Base-by-base conservation (phyloP, 2,797 vertebrate genomes). In the Sebastes elongatus region DNA sequence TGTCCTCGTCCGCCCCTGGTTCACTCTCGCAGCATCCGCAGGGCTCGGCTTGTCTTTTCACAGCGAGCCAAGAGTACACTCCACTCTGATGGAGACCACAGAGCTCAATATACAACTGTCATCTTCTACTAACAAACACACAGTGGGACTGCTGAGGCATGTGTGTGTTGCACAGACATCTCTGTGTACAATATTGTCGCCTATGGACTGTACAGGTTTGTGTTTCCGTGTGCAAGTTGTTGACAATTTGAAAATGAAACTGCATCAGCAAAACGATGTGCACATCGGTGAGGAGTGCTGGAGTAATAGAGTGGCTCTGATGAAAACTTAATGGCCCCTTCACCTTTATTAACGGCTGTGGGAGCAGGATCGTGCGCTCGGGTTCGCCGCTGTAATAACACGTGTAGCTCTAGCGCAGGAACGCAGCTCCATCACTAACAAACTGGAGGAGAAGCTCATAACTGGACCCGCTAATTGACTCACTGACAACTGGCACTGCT, bases 291-390 rank as follows among this genome's bases (percentile, higher is more conserved):
- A 91, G 78, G 87, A 79, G 84, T 76, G 91, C 74, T 61, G 86
- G 86, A 86, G 85, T 86, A 83, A 88, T 91, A 90, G 92, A 89
- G 83, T 87, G 85, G 69, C 75, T 87, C 87, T 94, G 91, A 94
- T 94, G 90, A 95, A 94, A 95, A 92, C 90, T 81, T 94, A 94
- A 95, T 94, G 91, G 88, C 83, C 89, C 86, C 87, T 88, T 91
- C 89, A 89, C 89, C 92, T 94, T 93, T 92, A 92, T 93, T 94
- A 93, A 94, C 83, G 89, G 91, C 83, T 82, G 83, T 59, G 81
- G 85, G 82, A 86, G 81, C 71, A 14, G 74, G 65, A 70, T 30
- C 33, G 69, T 71, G 77, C 25, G 28, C 86, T 71, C 25, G 64
- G 86, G 74, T 90, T 82, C 82, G n/a, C 81, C 20, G 20, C 68